A percentile compares a stretch with the other conserved stretches of the same genome.
These are phyloP conservation scores for Lumbricus terrestris DNA, from an alignment of 2,888 invertebrate genomes.

Conservation along the genomic window DNA sequence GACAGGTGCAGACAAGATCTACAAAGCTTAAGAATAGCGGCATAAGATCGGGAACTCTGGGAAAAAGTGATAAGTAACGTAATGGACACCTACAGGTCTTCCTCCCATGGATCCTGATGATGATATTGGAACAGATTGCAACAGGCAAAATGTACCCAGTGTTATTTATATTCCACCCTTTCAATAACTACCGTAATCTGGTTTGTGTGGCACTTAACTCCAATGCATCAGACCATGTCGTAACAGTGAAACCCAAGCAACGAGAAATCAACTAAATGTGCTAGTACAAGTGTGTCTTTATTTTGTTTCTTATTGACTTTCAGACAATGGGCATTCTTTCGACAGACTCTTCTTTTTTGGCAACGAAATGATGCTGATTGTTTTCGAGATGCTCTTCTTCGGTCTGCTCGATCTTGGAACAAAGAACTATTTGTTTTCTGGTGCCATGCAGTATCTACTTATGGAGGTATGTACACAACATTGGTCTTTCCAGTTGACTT, in stretches of 20 bases:
- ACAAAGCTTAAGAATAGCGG: too few species aligned
- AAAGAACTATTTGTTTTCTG: conserved; percentile 67
- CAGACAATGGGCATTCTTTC: conserved; percentile 71
- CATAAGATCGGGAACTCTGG: too few species aligned
- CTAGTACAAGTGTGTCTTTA: background rate
- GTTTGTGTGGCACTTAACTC: too few species aligned
- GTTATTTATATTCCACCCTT: too few species aligned
- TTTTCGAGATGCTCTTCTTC: conserved; percentile 72
- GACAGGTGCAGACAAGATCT: too few species aligned
- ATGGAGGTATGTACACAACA: conserved; percentile 64
- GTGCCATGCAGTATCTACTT: conserved; percentile 65
- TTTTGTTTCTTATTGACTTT: conserved; percentile 39
- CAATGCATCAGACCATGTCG: background rate
- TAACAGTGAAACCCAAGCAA: background rate
- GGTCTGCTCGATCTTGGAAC: conserved; percentile 66
- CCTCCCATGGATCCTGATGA: too few species aligned
- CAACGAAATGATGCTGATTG: conserved; percentile 70
- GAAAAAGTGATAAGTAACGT: too few species aligned
- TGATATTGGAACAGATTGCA: too few species aligned
- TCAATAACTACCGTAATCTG: too few species aligned
- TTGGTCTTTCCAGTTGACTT: background rate
- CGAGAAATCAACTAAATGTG: background rate
- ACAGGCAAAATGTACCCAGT: too few species aligned
- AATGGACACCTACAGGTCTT: too few species aligned
- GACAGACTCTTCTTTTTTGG: conserved; percentile 72